A percentile compares a stretch with the other conserved stretches of the same genome.
phyloP scores from a whole-genome alignment of 1,140 invertebrate species.

The Chlorops oryzae region DNA sequence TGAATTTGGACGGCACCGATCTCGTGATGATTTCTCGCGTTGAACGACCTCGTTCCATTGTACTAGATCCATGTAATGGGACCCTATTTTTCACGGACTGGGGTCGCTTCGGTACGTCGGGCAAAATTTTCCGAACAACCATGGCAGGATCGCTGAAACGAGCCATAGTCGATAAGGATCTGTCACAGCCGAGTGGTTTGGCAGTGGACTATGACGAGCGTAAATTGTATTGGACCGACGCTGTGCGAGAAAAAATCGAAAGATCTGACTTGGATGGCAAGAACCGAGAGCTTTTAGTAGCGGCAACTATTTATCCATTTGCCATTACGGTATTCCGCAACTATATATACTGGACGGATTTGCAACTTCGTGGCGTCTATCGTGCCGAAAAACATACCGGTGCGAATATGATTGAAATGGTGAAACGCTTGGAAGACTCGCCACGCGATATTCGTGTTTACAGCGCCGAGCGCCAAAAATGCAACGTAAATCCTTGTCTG shows the following conservation, averaged over 20 bases:
- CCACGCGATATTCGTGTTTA: constrained; percentile 88
- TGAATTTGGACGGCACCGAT: constrained; percentile 84
- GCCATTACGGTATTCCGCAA: constrained; percentile 86
- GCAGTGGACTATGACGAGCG: constrained; percentile 94
- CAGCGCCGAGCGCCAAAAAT: constrained; percentile 72
- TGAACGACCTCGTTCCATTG: constrained; percentile 88
- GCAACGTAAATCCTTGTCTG: constrained; percentile 76
- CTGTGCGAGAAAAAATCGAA: constrained; percentile 95
- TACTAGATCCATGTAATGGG: constrained; percentile 94
- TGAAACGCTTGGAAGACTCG: constrained; percentile 83
- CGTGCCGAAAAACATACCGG: constrained; percentile 96
- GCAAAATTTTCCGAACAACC: constrained; percentile 90
- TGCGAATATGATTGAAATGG: constrained; percentile 88
- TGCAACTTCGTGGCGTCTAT: constrained; percentile 89
- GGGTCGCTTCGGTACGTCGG: constrained; percentile 86
- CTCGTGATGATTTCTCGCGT: constrained; percentile 90
- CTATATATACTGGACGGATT: constrained; percentile 97
- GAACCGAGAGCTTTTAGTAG: constrained; percentile 68
- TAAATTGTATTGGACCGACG: constrained; percentile 97
- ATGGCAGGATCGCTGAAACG: constrained; percentile 93
- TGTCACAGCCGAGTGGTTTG: constrained; percentile 92
- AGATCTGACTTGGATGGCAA: constrained; percentile 81
- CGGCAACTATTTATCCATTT: constrained; percentile 93
- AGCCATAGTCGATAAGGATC: constrained; percentile 81
- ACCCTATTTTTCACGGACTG: constrained; percentile 89